Base-by-base conservation (phyloP, 2,888 invertebrate species). In the Arrhopalites spinosus region DNA sequence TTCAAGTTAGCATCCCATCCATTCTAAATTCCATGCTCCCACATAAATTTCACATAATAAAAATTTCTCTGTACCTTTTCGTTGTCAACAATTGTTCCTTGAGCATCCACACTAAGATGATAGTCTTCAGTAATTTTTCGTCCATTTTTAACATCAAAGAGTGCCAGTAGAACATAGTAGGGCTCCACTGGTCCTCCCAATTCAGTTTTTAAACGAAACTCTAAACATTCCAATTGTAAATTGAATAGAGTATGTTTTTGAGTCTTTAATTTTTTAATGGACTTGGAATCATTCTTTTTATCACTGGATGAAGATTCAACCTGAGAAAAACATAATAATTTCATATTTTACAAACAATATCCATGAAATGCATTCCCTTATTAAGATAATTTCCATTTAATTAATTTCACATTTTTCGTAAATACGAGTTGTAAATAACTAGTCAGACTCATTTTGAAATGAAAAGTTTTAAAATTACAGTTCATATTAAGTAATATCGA, bases 81-180 rank as follows among this genome's bases (percentile, higher is more conserved):
- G 72, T 78, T 81, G 45, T 79, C 79, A 17, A 78, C 78, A 45
- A 83, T 61, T 15, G 73, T 78, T 25, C 83, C 81, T 36, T 79
- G 74, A 20, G 71, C 74, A 63, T 82, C 80, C n/a, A 82, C 80
- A 2, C 80, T 79, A 8, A 94, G 94, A 86, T 95, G 92, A 87
- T 96, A 96, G 86, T 95, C 95, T 86, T 97, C 97, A 1, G 95
- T 93, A 79, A 98, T 88, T 87, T 97, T 97, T 84, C 91, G 90
- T 50, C 93, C 93, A 81, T 91, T 91, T 84, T 92, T 91, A 7
- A 93, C 93, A 87, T 98, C 98, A 86, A 94, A 98, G 59, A 98
- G 87, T 75, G 95, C 92, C 81, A 98, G 86, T 67, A 92, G 91
- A 25, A 96, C 92, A 84, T 93, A 93, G 86, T 98, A 98, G 0